These are phyloP conservation scores for Synanthedon formicaeformis DNA, from an alignment of 2,888 invertebrate species.

Conservation along the genomic window DNA sequence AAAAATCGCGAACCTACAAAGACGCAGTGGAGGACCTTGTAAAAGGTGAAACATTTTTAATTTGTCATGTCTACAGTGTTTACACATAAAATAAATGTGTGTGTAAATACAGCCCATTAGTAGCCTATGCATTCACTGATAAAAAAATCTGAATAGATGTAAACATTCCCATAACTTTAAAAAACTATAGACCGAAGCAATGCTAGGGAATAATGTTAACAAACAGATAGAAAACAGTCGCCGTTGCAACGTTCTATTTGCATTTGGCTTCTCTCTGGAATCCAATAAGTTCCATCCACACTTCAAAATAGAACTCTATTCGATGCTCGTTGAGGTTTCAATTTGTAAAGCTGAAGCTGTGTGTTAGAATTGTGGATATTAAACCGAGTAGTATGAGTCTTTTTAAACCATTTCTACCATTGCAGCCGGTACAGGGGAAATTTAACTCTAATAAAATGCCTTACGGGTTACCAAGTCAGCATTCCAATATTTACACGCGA, in stretches of 20 bases:
- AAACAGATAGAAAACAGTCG: background rate
- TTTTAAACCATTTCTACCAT: constrained; percentile 12
- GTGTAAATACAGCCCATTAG: too few relatives aligned
- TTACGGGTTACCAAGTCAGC: constrained; percentile 3
- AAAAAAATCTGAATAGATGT: background rate
- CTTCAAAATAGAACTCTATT: constrained; percentile 10
- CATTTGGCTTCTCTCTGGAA: constrained; percentile 9
- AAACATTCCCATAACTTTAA: background rate
- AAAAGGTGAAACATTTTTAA: too few relatives aligned
- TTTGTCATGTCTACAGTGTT: too few relatives aligned
- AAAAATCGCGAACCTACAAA: too few relatives aligned
- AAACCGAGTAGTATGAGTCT: constrained; percentile 11
- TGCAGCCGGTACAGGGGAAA: constrained; percentile 5
- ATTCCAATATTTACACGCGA: too few relatives aligned
- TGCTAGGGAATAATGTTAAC: constrained; percentile 1
- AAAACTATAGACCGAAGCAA: background rate
- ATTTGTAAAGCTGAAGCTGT: constrained; percentile 10
- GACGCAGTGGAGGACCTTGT: too few relatives aligned
- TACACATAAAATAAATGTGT: too few relatives aligned
- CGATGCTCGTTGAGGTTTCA: constrained; percentile 8
- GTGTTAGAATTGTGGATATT: constrained; percentile 10
- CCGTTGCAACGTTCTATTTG: constrained; percentile 11
- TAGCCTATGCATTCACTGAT: too few relatives aligned
- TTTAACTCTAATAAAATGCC: constrained; percentile 5
- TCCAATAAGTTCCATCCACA: constrained; percentile 17